Percentiles rank a stretch among this genome's conserved stretches.
These are phyloP conservation scores for Psilanteris sp. DNA, from an alignment of 1,140 invertebrate species.

Conservation along the genomic window DNA sequence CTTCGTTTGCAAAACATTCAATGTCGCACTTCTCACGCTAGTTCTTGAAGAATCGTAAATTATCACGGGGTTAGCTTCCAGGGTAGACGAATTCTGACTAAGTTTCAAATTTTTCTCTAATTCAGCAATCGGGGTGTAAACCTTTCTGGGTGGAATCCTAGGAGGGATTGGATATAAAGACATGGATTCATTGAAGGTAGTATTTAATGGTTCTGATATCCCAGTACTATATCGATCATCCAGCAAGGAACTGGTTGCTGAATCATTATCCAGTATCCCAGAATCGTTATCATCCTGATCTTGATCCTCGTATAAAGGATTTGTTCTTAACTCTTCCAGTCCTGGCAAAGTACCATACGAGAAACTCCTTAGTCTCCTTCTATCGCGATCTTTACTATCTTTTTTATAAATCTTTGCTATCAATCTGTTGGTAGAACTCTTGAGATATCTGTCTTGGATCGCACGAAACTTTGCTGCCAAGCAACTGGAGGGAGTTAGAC, in stretches of 20 bases:
- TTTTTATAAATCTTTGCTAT: conserved; percentile 85
- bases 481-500: conserved; percentile 81
- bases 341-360: conserved; percentile 87
- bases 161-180: conserved; percentile 48
- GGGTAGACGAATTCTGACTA: conserved; percentile 64
- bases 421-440: conserved; percentile 84
- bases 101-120: conserved; percentile 60
- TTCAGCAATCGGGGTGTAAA: conserved; percentile 40
- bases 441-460: conserved; percentile 85
- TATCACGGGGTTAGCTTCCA: conserved; percentile 50
- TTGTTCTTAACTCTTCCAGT: conserved; percentile 85
- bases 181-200: conserved; percentile 67
- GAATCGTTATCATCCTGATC: conserved; percentile 86
- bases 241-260: conserved; percentile 84
- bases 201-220: conserved; percentile 80
- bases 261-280: conserved; percentile 87
- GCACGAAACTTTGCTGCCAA: conserved; percentile 85
- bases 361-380: conserved; percentile 85
- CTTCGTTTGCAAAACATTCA: conserved; percentile 21
- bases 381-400: conserved; percentile 79
- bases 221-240: conserved; percentile 83
- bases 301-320: conserved; percentile 83
- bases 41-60: conserved; percentile 13
- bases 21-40: conserved; percentile 11
- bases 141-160: conserved; percentile 69